A percentile compares a stretch with the other conserved stretches of the same genome.
Conservation (phyloP, 2,113 vertebrate genomes). For the Lepus americanus region DNA sequence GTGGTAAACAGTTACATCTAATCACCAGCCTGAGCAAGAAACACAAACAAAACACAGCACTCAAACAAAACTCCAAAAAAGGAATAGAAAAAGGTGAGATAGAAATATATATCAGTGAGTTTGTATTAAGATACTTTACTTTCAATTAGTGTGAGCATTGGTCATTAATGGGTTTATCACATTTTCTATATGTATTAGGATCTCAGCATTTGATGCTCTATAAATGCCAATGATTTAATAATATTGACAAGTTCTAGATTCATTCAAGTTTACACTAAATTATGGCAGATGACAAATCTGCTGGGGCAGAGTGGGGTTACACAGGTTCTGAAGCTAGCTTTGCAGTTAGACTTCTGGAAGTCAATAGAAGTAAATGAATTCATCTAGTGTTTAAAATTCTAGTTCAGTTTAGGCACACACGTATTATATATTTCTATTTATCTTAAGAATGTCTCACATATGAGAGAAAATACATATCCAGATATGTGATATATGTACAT, state of each 20-base stretch:
- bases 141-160: conserved; percentile 26
- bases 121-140: conserved; percentile 3
- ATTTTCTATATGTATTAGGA: conserved; percentile 10
- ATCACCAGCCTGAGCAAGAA: background rate
- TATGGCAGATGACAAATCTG: background rate
- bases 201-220: background rate
- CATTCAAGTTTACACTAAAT: conserved; percentile 19
- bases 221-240: conserved; percentile 34
- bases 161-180: background rate
- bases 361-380: conserved; percentile 51
- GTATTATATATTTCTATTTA: conserved; percentile 3
- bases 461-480: background rate
- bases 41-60: background rate
- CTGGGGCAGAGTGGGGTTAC: background rate
- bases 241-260: conserved; percentile 35
- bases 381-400: conserved; percentile 43
- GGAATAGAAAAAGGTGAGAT: background rate
- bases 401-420: conserved; percentile 20
- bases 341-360: background rate
- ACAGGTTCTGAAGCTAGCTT: conserved; percentile 34
- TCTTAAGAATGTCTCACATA: background rate
- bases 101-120: background rate
- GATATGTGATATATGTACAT: background rate
- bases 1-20: conserved; percentile 43
- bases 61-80: background rate